Evolutionary conservation across 2,113 vertebrate genomes (phyloP).

Genomic region (Fregata magnificens): DNA sequence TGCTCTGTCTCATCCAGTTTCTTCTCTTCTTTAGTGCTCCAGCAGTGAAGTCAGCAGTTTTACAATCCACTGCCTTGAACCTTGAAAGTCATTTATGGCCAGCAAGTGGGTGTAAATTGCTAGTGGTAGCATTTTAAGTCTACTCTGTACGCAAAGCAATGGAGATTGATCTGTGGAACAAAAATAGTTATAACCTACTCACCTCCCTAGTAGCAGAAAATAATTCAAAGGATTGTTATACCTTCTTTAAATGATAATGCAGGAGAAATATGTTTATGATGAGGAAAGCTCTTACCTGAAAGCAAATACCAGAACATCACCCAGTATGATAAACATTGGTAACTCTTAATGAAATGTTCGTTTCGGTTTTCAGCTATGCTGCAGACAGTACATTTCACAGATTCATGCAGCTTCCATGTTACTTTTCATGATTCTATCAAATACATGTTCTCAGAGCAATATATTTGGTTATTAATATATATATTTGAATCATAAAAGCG

Average conservation of each 20-base stretch:
- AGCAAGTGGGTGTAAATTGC: constrained; percentile 18
- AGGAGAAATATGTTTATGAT: neutral
- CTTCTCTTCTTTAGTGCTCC: constrained; percentile 1
- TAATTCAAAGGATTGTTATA: neutral
- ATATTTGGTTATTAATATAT: neutral
- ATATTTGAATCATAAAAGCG: neutral
- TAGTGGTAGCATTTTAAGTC: neutral
- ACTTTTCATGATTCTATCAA: neutral
- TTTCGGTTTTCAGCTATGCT: neutral
- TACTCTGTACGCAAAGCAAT: neutral
- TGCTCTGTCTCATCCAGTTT: constrained; percentile 55
- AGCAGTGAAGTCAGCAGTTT: constrained; percentile 44
- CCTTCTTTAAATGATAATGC: neutral
- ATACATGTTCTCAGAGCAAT: neutral
- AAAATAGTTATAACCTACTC: neutral
- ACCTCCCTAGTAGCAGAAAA: neutral
- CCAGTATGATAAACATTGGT: neutral
- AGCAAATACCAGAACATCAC: neutral
- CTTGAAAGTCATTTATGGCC: constrained; percentile 7
- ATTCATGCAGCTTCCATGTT: neutral
- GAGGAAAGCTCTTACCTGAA: neutral
- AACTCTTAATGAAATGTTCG: neutral
- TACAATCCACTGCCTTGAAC: constrained; percentile 18
- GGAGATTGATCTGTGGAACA: neutral
- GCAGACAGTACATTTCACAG: neutral